These are phyloP conservation scores for Spongilla lacustris DNA, from an alignment of 37 sponge, comb jelly and placozoan species.

Conservation along the genomic window DNA sequence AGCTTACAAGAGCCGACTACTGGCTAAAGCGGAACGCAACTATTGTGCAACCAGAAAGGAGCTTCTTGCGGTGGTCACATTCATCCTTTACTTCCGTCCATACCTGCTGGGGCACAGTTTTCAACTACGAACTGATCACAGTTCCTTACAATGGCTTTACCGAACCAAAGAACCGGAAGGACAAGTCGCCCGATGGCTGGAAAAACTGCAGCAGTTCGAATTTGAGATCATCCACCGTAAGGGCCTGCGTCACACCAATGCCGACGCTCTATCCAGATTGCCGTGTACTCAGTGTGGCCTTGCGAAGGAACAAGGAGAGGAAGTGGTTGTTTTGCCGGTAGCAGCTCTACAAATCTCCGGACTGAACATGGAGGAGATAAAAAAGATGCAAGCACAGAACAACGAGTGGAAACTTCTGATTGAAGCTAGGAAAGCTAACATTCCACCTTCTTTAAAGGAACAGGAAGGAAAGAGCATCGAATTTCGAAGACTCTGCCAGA, in stretches of 20 bases:
- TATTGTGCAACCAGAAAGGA: slow-evolving; percentile 36
- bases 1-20: slow-evolving; percentile 22
- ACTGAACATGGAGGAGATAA: slow-evolving; percentile 20
- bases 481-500: slow-evolving; percentile 15
- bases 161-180: slow-evolving; percentile 25
- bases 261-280: slow-evolving; percentile 42
- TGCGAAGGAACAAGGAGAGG: neutral
- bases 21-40: slow-evolving; percentile 14
- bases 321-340: neutral
- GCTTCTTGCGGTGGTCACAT: slow-evolving; percentile 33
- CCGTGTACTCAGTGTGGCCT: slow-evolving; percentile 43
- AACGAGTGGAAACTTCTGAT: neutral
- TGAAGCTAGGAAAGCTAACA: neutral
- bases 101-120: slow-evolving; percentile 16
- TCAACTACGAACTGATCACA: slow-evolving; percentile 26
- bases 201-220: slow-evolving; percentile 33
- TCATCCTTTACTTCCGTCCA: slow-evolving; percentile 14
- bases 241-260: slow-evolving; percentile 33
- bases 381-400: neutral
- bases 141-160: slow-evolving; percentile 6
- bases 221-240: slow-evolving; percentile 29
- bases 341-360: neutral
- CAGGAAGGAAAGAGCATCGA: neutral
- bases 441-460: neutral
- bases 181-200: slow-evolving; percentile 40